Base-by-base conservation (phyloP, 2,797 vertebrate species). In the Phrynocephalus guinanensis region DNA sequence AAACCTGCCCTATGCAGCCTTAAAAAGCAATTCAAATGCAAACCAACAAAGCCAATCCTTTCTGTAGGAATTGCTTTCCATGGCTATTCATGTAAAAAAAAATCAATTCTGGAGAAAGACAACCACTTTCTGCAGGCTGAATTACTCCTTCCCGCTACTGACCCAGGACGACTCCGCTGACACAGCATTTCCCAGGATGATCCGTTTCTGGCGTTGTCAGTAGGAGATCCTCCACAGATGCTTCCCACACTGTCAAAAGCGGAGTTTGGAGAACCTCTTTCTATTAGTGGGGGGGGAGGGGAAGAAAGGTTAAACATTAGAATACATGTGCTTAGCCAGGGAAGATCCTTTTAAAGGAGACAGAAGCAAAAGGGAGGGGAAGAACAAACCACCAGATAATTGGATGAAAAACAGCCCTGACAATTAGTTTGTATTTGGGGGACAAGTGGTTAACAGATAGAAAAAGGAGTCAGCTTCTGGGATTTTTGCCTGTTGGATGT, bases 211-310 rank as follows among this genome's bases (percentile, higher is more conserved):
- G 95, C 30, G 97, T 95, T 48, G 95, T 66, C 48, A 99, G 93
- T 38, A 99, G 90, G 88, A 99, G 97, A 93, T 99, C 98, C 92
- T 99, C 98, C 84, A 99, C 98, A 20, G 98, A 98, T 0, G 97
- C 98, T 91, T 99, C 98, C 85, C 92, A 88, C 89, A 99, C 96
- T 0, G 96, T 98, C 94, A 99, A 96, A 90, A 97, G 95, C 2
- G 97, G 98, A 6, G 96, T 98, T 82, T 94, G 97, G 87, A 97
- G 96, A 92, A 99, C 97, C 96, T 99, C 98, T 0, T 96, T 96
- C 99, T 99, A 96, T 81, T 88, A n/a, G 63, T 82, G 93, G 87
- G 18, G 63, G 83, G 93, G 87, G 18, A 94, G 87, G 18, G 94
- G 94, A 44, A 77, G 84, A 87, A 90, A 85, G n/a, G 30, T 10